Base-by-base conservation (phyloP, 2,888 invertebrate genomes). In the Polydrusus tereticollis region DNA sequence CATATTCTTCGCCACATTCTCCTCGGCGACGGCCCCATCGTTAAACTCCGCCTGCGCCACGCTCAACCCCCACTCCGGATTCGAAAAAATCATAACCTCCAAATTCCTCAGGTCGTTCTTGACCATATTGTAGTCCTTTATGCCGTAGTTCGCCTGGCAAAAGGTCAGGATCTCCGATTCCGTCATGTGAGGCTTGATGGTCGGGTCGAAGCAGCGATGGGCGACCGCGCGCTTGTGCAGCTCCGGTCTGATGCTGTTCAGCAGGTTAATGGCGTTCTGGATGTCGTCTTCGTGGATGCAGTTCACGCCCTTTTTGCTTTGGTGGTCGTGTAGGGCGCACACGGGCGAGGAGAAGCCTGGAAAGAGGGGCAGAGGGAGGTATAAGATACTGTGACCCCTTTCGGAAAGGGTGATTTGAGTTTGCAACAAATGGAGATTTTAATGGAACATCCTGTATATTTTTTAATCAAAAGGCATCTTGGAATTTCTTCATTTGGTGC, bases 1-100 rank as follows among this genome's bases (percentile, higher is more conserved):
- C 86, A 87, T 85, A 75, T 84, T 82, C 76, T 83, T 83, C 36
- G 85, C 78, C 59, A 80, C 72, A 14, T 83, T 80, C 7, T 78
- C 79, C 69, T 81, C 80, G 20, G 77, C 79, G 55, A 83, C 77
- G 10, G 76, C 79, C 47, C 82, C 82, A 52, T 84, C 83, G 14
- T 81, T 83, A 50, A 84, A 78, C 7, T 82, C 84, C 18, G 85
- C 81, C 75, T 86, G 86, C 6, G 91, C 87, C 12, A 93, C 87
- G 75, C 87, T 88, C 12, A 94, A 87, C 8, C 91, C 92, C 94
- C 93, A 93, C 59, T 91, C 88, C 0, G 92, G 92, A 83, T 94
- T 94, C 72, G 88, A 87, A 41, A 91, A 87, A 12, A 92, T 87
- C 55, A 94, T 85, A 55, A 94, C 89, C 80, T 93, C 89, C 59